phyloP scores from a whole-genome alignment of 2,113 vertebrate genomes.

The Sinocyclocheilus rhinocerous region DNA sequence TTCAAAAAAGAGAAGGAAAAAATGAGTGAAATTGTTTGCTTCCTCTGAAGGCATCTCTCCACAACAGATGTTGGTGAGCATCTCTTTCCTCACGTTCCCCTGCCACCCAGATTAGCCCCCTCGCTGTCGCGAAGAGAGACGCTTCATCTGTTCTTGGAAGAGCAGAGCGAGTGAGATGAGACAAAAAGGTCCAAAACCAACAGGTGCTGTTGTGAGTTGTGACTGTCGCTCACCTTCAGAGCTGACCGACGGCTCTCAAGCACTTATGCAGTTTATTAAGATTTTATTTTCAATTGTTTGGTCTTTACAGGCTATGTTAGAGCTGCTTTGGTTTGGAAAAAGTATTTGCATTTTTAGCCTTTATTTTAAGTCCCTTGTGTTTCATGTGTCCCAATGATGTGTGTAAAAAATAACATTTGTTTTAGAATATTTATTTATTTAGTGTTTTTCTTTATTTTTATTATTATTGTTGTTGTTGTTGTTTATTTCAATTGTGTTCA shows the following conservation, averaged over 20 bases:
- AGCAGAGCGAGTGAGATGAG: slow-evolving; percentile 10
- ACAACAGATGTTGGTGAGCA: slow-evolving; percentile 76
- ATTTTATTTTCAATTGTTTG: neutral
- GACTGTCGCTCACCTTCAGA: neutral
- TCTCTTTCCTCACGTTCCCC: slow-evolving; percentile 58
- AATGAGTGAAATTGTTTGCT: neutral
- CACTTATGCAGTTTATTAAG: neutral
- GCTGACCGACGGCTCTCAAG: neutral
- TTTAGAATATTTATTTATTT: no score
- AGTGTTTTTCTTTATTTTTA: no score
- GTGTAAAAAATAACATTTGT: no score
- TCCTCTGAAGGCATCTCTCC: slow-evolving; percentile 61
- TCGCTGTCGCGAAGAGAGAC: slow-evolving; percentile 23
- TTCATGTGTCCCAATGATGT: no score
- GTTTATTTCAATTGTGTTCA: no score
- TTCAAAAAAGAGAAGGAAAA: slow-evolving; percentile 53
- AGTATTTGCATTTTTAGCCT: neutral
- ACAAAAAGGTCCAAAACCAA: slow-evolving; percentile 12
- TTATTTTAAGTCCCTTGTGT: no score
- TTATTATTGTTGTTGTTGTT: neutral
- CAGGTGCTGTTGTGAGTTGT: slow-evolving; percentile 9
- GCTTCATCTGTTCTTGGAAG: slow-evolving; percentile 16
- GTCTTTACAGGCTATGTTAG: neutral
- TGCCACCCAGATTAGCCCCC: slow-evolving; percentile 22
- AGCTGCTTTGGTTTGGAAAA: neutral